Evolutionary conservation across 2,113 vertebrate species (phyloP).

Genomic region (Eonycteris spelaea): DNA sequence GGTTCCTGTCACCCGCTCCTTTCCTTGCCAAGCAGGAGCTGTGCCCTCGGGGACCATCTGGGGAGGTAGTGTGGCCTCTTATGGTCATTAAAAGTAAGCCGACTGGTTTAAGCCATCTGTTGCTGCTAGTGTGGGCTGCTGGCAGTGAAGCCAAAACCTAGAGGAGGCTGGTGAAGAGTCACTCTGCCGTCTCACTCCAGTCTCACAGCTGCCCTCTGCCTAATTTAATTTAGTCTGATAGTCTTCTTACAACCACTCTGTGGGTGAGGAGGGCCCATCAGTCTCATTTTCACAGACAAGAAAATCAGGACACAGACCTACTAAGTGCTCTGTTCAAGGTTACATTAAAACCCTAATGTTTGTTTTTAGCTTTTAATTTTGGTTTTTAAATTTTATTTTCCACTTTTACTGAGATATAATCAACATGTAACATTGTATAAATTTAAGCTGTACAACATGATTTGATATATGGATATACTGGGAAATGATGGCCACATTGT

Average conservation of each 20-base stretch:
- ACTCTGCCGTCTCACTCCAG: background rate
- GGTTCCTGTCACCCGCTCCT: background rate
- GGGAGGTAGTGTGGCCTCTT: background rate
- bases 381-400: background rate
- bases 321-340: background rate
- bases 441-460: background rate
- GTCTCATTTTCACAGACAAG: background rate
- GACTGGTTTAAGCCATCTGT: background rate
- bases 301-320: background rate
- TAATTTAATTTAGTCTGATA: background rate
- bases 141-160: background rate
- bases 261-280: background rate
- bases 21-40: background rate
- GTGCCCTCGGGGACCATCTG: conserved; percentile 19
- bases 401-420: background rate
- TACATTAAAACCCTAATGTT: background rate
- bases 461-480: background rate
- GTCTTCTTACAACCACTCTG: background rate
- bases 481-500: background rate
- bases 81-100: background rate
- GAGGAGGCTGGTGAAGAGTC: background rate
- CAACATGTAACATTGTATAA: background rate
- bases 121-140: background rate
- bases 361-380: background rate
- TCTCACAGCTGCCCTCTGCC: background rate